Percentiles rank a stretch among this genome's conserved stretches.
phyloP scores from a whole-genome alignment of 1,140 invertebrate species.

The Cephus cinctus region DNA sequence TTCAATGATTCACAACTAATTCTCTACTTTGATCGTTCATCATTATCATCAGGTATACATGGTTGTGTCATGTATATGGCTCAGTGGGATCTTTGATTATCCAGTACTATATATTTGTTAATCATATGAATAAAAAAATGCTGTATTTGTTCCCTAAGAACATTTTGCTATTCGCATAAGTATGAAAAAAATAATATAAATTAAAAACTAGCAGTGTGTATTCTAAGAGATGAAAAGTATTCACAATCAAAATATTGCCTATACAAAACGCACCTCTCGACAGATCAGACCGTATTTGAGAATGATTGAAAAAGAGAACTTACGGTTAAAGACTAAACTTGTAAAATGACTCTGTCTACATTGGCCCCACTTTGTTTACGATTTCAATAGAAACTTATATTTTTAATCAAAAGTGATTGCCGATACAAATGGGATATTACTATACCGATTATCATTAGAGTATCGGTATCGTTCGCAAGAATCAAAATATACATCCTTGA shows the following conservation, averaged over 20 bases:
- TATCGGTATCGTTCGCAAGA: not conserved
- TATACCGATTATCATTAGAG: not conserved
- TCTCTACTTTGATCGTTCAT: not conserved
- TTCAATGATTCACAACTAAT: too few relatives aligned
- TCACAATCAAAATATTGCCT: constrained; percentile 15
- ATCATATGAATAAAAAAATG: constrained; percentile 8
- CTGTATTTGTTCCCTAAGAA: constrained; percentile 4
- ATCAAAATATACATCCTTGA: not conserved
- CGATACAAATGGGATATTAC: not conserved
- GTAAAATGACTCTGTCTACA: constrained; percentile 7
- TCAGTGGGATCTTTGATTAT: not conserved
- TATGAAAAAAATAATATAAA: constrained; percentile 3
- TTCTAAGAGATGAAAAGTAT: not conserved
- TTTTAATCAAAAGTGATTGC: constrained; percentile 7
- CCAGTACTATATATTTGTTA: constrained; percentile 6
- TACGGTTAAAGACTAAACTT: constrained; percentile 14
- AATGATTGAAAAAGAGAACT: constrained; percentile 6
- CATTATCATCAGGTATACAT: constrained; percentile 7
- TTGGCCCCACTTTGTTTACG: constrained; percentile 25
- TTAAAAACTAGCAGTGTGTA: not conserved
- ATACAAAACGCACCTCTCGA: constrained; percentile 4
- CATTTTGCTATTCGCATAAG: not conserved
- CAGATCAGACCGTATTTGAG: not conserved
- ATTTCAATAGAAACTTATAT: constrained; percentile 8
- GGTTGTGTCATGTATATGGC: too few relatives aligned